A percentile compares a stretch with the other conserved stretches of the same genome.
Conservation (phyloP, 1,140 invertebrate genomes). For the Pantala flavescens region DNA sequence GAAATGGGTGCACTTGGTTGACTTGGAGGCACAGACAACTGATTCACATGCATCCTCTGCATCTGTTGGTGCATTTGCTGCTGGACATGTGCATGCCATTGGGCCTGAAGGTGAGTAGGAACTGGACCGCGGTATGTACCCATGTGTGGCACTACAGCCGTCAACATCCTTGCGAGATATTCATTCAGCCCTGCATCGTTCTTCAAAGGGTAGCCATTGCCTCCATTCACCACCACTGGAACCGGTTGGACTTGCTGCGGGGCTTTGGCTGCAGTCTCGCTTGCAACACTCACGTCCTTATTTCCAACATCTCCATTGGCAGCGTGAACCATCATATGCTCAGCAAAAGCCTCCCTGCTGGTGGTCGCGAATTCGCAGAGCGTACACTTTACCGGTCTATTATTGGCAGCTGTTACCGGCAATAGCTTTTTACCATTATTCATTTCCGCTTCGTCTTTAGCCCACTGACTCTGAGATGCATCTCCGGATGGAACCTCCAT, state of each 20-base stretch:
- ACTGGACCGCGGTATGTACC: not conserved
- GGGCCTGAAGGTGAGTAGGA: not conserved
- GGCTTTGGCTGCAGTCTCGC: not conserved
- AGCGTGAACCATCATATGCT: constrained; percentile 37
- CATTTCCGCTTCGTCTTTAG: not conserved
- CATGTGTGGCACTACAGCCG: not conserved
- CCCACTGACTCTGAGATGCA: not conserved
- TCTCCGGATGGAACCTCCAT: not conserved
- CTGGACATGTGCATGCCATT: constrained; percentile 14
- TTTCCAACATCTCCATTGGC: not conserved
- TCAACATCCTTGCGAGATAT: constrained; percentile 23
- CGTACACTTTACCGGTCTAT: constrained; percentile 30
- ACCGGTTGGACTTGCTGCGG: not conserved
- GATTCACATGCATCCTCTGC: not conserved
- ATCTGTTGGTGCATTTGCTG: constrained; percentile 16
- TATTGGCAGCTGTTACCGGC: not conserved
- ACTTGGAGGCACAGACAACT: not conserved
- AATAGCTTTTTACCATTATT: no score
- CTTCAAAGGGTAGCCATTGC: not conserved
- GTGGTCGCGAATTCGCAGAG: constrained; percentile 36
- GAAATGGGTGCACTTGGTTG: not conserved
- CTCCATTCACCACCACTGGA: not conserved
- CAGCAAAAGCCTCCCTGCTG: constrained; percentile 30
- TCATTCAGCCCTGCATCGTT: constrained; percentile 20
- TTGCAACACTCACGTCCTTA: not conserved